Conservation (phyloP, 2,113 vertebrate species). For the cat (Felis catus) region F.catus_Fca126_mat1.0 CM031424.1:70490001-70490500, state of each 20-base stretch:
- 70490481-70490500: not conserved
- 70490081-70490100: not conserved
- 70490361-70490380: not conserved
- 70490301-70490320: no score
- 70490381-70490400: not conserved
- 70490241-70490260: no score
- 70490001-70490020: not conserved
- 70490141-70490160: no score
- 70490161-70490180: no score
- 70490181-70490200: no score
- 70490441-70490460: not conserved
- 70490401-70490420: not conserved
- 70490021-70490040: constrained; percentile 2
- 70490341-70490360: not conserved
- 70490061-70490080: not conserved
- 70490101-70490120: not conserved
- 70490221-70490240: no score
- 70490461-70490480: not conserved
- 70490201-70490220: no score
- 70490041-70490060: not conserved
- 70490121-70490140: no score
- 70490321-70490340: no score
- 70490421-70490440: no score
- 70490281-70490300: no score
- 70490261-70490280: no score